phyloP scores from a whole-genome alignment of 2,113 vertebrate species.

The Nerophis ophidion region DNA sequence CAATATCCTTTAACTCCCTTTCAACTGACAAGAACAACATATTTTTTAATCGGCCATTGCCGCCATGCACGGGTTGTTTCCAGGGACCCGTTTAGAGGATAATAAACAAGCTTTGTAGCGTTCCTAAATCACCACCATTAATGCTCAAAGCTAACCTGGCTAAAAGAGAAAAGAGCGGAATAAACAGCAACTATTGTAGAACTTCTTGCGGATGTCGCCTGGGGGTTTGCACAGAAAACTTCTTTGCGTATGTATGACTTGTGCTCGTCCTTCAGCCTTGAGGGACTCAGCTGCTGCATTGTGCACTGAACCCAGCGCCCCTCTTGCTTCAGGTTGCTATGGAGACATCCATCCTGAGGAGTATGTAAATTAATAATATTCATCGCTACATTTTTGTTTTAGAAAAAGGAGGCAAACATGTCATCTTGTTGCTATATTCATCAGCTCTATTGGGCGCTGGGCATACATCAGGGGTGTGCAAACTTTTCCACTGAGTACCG shows the following conservation, averaged over 20 bases:
- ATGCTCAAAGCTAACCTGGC: neutral
- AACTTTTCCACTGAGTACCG: too few species aligned
- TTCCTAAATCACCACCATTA: conserved; percentile 5
- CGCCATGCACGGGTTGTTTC: neutral
- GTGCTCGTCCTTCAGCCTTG: conserved; percentile 26
- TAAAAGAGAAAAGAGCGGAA: conserved; percentile 2
- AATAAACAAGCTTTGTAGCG: neutral
- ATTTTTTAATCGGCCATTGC: neutral
- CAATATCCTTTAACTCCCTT: neutral
- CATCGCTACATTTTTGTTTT: conserved; percentile 13
- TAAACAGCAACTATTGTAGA: neutral
- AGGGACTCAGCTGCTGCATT: conserved; percentile 35
- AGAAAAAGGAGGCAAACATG: neutral
- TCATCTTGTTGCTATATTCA: neutral
- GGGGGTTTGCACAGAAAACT: neutral
- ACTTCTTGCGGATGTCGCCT: conserved; percentile 23
- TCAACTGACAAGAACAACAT: neutral
- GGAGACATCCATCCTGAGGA: conserved; percentile 41
- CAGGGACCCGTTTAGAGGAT: neutral
- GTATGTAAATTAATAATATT: conserved; percentile 37
- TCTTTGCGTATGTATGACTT: conserved; percentile 35
- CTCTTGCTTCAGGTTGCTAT: conserved; percentile 51
- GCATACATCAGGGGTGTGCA: too few species aligned
- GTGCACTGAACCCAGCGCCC: conserved; percentile 10
- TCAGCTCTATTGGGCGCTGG: too few species aligned